Evolutionary conservation across 2,797 vertebrate species (phyloP), one percentile per base, ranked within the genome.

Genomic region (Spinus olivaceus): DNA sequence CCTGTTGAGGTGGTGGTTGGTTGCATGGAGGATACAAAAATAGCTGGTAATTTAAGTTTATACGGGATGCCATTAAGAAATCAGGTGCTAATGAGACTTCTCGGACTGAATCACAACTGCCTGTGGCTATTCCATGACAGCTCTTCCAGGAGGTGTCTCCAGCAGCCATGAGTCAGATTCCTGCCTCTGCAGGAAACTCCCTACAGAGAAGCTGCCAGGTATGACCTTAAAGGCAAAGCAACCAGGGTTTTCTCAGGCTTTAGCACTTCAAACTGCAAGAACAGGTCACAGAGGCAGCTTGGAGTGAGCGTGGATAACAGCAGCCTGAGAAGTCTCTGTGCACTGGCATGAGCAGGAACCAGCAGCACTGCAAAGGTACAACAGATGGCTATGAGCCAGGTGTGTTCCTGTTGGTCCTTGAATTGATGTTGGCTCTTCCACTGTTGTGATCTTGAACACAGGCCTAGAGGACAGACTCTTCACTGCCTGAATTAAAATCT

Each of bases 41-140:
- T 81, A 95, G 89, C 69, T 39, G 80, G 56, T 77, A 94, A 69
- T 12, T 4, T 8, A 80, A 84, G 53, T 57, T 24, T 28, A 57
- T 42, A 46, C 0, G 4, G 39, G 81, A 54, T 41, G 66, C 44
- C 76, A 91, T 83, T 90, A 94, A 51, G 90, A 92, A 92, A 83
- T 63, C 92, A 83, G 80, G 91, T 89, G 88, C 59, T 93, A 88
- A 88, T 88, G 72, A 93, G 82, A 20, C 88, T 94, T 44, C 84
- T 60, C 5, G 3, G 60, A 60, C 86, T 95, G 95, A 94, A 69
- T 95, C 93, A 95, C 5, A 9, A 44, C 67, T 83, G 76, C 61
- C 86, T 10, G 44, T 77, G 86, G 88, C 80, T 67, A 56, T 81
- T 91, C 77, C 66, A 84, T 92, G 84, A 57, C 67, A 65, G 76